Base-by-base conservation (phyloP, 2,888 invertebrate genomes). In the Ypsolopha scabrella region DNA sequence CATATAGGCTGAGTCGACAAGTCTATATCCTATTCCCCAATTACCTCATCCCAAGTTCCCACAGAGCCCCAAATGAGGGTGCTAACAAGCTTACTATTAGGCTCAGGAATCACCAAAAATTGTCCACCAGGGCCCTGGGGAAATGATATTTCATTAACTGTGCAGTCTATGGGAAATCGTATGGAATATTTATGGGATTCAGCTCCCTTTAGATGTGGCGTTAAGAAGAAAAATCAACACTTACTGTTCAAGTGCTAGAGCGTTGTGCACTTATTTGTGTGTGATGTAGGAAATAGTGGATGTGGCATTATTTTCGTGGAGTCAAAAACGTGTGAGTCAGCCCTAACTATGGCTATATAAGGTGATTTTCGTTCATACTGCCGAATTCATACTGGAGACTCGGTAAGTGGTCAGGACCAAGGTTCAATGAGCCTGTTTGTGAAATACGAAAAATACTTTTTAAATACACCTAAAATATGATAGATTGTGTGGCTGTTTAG, bases 181-280 rank as follows among this genome's bases (percentile, higher is more conserved):
- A 58, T 59, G 59, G 68, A 64, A 68, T 70, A 65, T 66, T 67
- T 63, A 64, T 60, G 56, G 57, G 56, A 55, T 60, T 52, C 39
- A 36, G 24, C 34, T 35, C 10, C 43, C 48, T 14, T 13, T 10
- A 33, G 46, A 34, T 24, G 36, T 10, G 46, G 43, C 13, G 68
- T 59, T 83, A 75, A 85, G 83, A 72, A 82, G 76, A 77, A 83
- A 85, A 85, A 85, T 85, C 83, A 85, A 85, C 85, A 85, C 74
- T 72, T 65, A 61, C 61, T 13, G 59, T 58, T 64, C 57, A 63
- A 64, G 59, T 59, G 61, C 59, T 57, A n/a, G 56, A 57, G 59
- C 57, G 70, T 64, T 79, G 80, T 68, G 75, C 81, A 74, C 75
- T 79, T 52, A 38, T 45, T 75, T 62, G 60, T 64, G 56, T 55